These are phyloP conservation scores for Thereva unica DNA, from an alignment of 2,888 invertebrate genomes.

Conservation along the genomic window DNA sequence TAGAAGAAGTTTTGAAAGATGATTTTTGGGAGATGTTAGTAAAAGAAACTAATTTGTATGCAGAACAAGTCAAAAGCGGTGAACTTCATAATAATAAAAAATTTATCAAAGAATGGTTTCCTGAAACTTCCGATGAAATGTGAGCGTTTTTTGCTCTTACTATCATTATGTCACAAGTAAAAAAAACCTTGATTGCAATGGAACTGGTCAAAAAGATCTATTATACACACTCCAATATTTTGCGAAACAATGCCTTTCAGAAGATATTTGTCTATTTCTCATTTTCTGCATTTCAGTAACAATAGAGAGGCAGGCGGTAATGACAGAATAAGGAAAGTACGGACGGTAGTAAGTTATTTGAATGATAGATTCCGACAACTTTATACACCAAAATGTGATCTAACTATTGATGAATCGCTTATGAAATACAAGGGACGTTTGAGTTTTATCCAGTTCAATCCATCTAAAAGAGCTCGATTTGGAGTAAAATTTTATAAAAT, in stretches of 20 bases:
- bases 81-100: slow-evolving; percentile 1
- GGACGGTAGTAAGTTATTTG: slow-evolving; percentile 1
- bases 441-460: slow-evolving; percentile 12
- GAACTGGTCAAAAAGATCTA: slow-evolving; percentile 9
- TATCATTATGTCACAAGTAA: slow-evolving; percentile 2
- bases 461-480: slow-evolving; percentile 15
- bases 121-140: background rate
- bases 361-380: slow-evolving; percentile 12
- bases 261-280: background rate
- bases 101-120: slow-evolving; percentile 3
- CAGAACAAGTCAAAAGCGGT: too few species aligned
- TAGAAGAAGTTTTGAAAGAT: background rate
- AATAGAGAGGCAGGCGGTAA: slow-evolving; percentile 1
- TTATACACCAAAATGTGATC: slow-evolving; percentile 1
- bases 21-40: background rate
- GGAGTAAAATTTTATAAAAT: slow-evolving; percentile 19
- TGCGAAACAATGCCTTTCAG: background rate
- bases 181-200: slow-evolving; percentile 16
- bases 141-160: slow-evolving; percentile 10
- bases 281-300: slow-evolving; percentile 15
- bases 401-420: slow-evolving; percentile 9
- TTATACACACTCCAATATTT: slow-evolving; percentile 13
- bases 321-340: slow-evolving; percentile 10
- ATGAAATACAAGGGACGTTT: slow-evolving; percentile 19
- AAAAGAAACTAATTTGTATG: too few species aligned